Base-by-base conservation (phyloP, 2,888 invertebrate genomes). In the Biston stratarius region DNA sequence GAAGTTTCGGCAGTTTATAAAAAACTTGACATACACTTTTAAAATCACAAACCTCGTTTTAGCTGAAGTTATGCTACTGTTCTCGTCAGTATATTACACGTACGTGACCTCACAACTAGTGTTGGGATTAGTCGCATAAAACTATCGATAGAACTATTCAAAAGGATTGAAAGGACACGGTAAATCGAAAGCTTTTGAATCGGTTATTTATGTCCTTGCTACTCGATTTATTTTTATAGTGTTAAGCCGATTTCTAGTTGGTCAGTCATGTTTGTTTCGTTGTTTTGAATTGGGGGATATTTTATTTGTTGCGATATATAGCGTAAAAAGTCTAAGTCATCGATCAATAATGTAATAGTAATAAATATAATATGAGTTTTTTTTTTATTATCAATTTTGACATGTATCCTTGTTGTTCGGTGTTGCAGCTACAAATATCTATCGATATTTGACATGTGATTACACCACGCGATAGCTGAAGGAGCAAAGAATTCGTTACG, bases 41-140 rank as follows among this genome's bases (percentile, higher is more conserved):
- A 24, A 24, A 24, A 24, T 24, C 24, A 24, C 24, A 24, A 24
- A 24, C 24, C 24, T 9, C 15, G 2, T 11, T 24, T 24, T n/a
- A 24, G 11, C 33, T 58, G 1, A 49, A 67, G 55, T 55, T 68
- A 36, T 33, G 10, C 40, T 64, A 68, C 67, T 64, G 67, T 10
- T n/a, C 11, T 9, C 11, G 6, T 1, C 36, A 10, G 8, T 61
- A 57, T 34, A 44, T 2, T 14, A 40, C 47, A 0, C 56, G 49
- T 66, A 69, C 74, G 76, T 76, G 76, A 62, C 69, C 61, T n/a
- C 11, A 11, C 66, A 34, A 33, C 63, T 76, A 76, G 76, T 60
- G 72, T 55, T 64, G 74, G 69, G 74, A 69, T 76, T 73, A 76
- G 38, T 63, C 67, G 65, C 57, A 60, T 49, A 62, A 58, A 67